Percentiles rank a stretch among this genome's conserved stretches.
These are phyloP conservation scores for Cyprinodon variegatus DNA, from an alignment of 2,113 vertebrate genomes.

Conservation along the genomic window DNA sequence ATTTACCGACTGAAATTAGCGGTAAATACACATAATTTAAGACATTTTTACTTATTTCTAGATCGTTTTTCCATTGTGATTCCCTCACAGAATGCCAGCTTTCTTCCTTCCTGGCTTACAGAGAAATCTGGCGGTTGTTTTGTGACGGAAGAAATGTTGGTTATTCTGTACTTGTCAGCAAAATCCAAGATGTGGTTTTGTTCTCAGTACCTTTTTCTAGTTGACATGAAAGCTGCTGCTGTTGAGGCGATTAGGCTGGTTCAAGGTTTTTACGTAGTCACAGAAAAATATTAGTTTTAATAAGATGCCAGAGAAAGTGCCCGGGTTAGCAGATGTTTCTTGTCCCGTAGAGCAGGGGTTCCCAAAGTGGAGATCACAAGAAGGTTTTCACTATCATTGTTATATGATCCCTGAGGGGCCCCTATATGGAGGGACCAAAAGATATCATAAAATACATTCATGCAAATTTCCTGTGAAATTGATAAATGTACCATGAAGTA, in stretches of 20 bases:
- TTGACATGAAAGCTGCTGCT: background rate
- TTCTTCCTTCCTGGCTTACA: conserved; percentile 29
- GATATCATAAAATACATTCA: too few species aligned
- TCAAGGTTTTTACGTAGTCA: background rate
- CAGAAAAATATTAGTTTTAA: background rate
- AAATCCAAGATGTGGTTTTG: conserved; percentile 11
- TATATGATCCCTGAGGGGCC: too few species aligned
- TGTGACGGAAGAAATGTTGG: conserved; percentile 27
- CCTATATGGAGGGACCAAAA: too few species aligned
- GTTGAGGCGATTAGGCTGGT: background rate
- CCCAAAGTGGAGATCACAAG: too few species aligned
- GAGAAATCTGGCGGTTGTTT: conserved; percentile 9
- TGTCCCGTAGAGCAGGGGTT: too few species aligned
- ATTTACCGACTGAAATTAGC: too few species aligned
- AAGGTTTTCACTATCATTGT: too few species aligned
- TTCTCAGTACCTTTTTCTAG: conserved; percentile 12
- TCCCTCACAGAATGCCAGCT: conserved; percentile 14
- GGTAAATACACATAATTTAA: too few species aligned
- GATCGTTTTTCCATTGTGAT: conserved; percentile 1
- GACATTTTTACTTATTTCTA: too few species aligned
- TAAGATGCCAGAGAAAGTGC: background rate
- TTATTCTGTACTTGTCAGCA: conserved; percentile 51
- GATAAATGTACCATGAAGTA: too few species aligned
- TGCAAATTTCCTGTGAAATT: too few species aligned
- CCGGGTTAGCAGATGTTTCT: background rate